These are phyloP conservation scores for Neopipo cinnamomea DNA, from an alignment of 2,113 vertebrate genomes.

Conservation along the genomic window DNA sequence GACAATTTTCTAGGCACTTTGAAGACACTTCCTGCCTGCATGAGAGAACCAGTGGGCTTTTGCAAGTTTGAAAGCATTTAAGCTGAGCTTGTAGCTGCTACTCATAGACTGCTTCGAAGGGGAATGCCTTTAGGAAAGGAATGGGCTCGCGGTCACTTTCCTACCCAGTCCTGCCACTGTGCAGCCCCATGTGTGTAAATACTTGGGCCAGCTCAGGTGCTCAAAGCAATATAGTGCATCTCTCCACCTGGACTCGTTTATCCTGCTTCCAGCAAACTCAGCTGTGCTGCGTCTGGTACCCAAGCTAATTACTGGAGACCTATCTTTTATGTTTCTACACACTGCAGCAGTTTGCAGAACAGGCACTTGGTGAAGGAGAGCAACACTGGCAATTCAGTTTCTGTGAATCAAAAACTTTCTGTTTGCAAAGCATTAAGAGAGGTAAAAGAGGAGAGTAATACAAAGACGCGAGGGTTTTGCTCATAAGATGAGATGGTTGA, in stretches of 20 bases:
- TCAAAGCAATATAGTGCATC: neutral
- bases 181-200: neutral
- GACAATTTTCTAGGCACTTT: neutral
- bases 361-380: neutral
- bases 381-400: neutral
- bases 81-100: neutral
- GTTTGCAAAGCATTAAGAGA: neutral
- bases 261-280: slow-evolving; percentile 50
- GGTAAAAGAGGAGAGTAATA: neutral
- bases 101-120: neutral
- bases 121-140: neutral
- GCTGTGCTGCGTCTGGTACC: slow-evolving; percentile 1
- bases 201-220: neutral
- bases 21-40: neutral
- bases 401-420: neutral
- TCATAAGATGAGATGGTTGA: neutral
- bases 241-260: slow-evolving; percentile 41
- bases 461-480: neutral
- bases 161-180: neutral
- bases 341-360: neutral
- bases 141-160: neutral
- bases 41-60: neutral
- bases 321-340: slow-evolving; percentile 20
- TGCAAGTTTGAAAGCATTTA: neutral
- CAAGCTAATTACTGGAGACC: slow-evolving; percentile 17